Evolutionary conservation across 1,140 invertebrate species (phyloP).

Genomic region (Aphis gossypii): DNA sequence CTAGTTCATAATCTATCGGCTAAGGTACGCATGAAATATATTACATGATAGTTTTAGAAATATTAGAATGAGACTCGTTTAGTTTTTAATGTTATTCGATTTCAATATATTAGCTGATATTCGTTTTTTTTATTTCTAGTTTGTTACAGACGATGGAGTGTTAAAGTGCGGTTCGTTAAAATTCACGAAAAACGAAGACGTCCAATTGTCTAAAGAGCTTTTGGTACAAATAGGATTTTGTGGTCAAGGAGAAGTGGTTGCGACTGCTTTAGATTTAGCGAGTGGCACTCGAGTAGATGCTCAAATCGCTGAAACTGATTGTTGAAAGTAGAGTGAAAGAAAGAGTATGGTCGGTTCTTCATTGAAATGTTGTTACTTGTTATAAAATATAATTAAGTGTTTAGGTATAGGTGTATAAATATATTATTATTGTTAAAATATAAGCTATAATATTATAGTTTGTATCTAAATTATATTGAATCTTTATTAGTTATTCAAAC

Average conservation of each 20-base stretch:
- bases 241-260: conserved; percentile 47
- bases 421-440: not conserved
- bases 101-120: not conserved
- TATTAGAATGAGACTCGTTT: not conserved
- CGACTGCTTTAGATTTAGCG: conserved; percentile 37
- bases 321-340: not conserved
- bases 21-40: not conserved
- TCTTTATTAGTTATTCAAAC: not conserved
- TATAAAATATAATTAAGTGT: not conserved
- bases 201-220: not conserved
- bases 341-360: not conserved
- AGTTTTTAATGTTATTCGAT: not conserved
- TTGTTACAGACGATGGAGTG: conserved; percentile 44
- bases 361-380: not conserved
- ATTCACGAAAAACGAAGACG: conserved; percentile 35
- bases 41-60: not conserved
- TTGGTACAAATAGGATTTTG: conserved; percentile 49
- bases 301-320: conserved; percentile 48
- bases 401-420: not conserved
- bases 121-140: not conserved
- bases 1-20: conserved; percentile 45
- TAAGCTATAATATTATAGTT: not conserved
- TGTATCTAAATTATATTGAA: not conserved
- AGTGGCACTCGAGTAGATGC: conserved; percentile 36
- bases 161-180: conserved; percentile 48